Evolutionary conservation across 2,888 invertebrate genomes (phyloP), one percentile per base, ranked within the genome.

Genomic region (Eugnorisma glareosa): DNA sequence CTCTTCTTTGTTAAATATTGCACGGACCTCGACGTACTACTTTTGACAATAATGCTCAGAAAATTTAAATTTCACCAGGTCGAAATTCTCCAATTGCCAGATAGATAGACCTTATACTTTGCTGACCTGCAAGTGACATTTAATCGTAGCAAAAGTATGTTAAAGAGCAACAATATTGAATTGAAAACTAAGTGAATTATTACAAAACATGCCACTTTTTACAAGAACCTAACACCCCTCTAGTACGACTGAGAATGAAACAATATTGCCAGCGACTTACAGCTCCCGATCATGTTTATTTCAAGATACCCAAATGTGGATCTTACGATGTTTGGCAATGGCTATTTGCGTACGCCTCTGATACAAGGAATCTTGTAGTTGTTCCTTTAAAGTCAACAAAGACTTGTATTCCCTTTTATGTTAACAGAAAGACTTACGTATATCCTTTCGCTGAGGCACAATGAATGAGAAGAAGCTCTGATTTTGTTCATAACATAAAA

Each of bases 351-450:
- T 68, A 31, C 67, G 15, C 37, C 11, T 45, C 21, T n/a, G 10
- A 11, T 51, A 59, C 28, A 43, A 57, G 43, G 40, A 83, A 57
- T 68, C 31, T 37, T 68, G 40, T 43, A 66, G n/a, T 51, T 48
- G 35, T 40, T 63, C 48, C 37, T 59, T 73, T 28, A 63, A 31
- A 63, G 67, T 67, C 54, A 63, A 70, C 61, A 70, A 84, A 67
- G 40, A 79, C 67, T 67, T 67, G 35, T 84, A 35, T 73, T 66
- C 4, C 57, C 59, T 79, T 72, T 66, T 68, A 37, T 5, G 57
- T n/a, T 1, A 13, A 24, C 10, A 54, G 51, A 51, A 71, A 57
- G 2, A 67, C 24, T 54, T 40, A 21, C 8, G 4, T 24, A n/a
- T 59, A 51, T 66, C 7, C 28, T 57, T 45, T 73, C 6, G n/a